Evolutionary conservation across 2,797 vertebrate genomes (phyloP), one percentile per base, ranked within the genome.

Genomic region (Fistularia commersonii): DNA sequence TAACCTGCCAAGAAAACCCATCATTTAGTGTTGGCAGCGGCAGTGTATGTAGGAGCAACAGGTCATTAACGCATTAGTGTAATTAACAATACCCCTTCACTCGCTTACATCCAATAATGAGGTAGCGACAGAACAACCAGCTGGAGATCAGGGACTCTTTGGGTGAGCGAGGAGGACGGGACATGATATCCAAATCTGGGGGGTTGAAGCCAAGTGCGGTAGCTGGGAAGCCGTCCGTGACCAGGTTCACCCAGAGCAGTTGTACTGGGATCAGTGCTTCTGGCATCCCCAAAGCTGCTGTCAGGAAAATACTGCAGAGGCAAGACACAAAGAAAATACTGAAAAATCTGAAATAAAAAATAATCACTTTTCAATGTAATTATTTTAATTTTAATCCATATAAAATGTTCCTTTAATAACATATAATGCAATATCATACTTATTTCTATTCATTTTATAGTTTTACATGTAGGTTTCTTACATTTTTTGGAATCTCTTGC

Each of bases 111-210:
- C 90, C 90, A 1, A 92, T 82, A 57, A 92, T 90, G 58, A 92
- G 89, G 74, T 92, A 92, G 73, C 90, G 88, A 76, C 85, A 90
- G 74, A 92, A 92, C 55, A 92, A 77, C 90, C 90, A 92, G 39
- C 83, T 68, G 37, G 90, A 91, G 71, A 92, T 92, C 5, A 92
- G 87, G 0, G 90, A 88, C 80, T 92, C 90, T 62, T 79, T 90
- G 36, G 87, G 83, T 42, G 85, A 87, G 43, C 90, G 89, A 0
- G 90, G 90, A 7, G 90, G 89, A 3, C 88, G 87, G 35, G 86
- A 87, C 90, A 92, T 91, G 69, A 91, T 92, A 77, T 92, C 89
- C 54, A 92, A 74, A 69, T 92, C 90, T 0, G 90, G 90, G 10
- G 90, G 90, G 64, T 92, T 91, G 66, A 92, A 92, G 54, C 90